Conservation (phyloP, 2,888 invertebrate species). For the Hermaeophaga mercurialis region DNA sequence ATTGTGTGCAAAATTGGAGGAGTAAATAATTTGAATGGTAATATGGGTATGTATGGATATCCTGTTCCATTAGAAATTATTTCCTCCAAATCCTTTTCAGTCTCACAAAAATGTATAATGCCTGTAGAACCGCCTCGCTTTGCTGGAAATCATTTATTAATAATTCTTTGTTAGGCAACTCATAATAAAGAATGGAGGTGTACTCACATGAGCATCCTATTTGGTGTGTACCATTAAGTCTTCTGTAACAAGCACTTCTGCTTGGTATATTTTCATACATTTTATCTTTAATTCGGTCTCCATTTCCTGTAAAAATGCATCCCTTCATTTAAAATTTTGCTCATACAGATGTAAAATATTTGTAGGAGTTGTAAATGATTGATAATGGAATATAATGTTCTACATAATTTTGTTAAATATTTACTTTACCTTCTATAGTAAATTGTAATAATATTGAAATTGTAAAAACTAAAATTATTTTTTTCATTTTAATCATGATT, state of each 20-base stretch:
- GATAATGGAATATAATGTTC: too few relatives aligned
- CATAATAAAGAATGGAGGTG: not conserved
- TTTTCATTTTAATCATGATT: slow-evolving; percentile 18
- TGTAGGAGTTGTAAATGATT: too few relatives aligned
- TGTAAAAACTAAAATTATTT: slow-evolving; percentile 15
- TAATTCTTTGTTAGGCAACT: too few relatives aligned
- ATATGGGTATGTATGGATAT: slow-evolving; percentile 79
- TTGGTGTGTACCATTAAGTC: slow-evolving; percentile 93
- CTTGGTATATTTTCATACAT: slow-evolving; percentile 79
- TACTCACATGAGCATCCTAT: slow-evolving; percentile 91
- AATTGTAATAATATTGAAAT: slow-evolving; percentile 14
- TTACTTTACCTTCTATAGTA: slow-evolving; percentile 13
- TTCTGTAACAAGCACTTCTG: slow-evolving; percentile 80
- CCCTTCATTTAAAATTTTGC: too few relatives aligned
- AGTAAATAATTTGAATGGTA: slow-evolving; percentile 69
- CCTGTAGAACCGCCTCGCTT: slow-evolving; percentile 81
- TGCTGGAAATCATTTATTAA: slow-evolving; percentile 64
- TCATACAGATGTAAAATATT: not conserved
- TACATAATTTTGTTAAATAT: not conserved
- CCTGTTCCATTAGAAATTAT: slow-evolving; percentile 73
- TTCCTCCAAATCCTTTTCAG: slow-evolving; percentile 72
- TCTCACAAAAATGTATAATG: slow-evolving; percentile 75
- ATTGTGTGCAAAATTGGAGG: slow-evolving; percentile 60
- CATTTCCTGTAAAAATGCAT: slow-evolving; percentile 53
- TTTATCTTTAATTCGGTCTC: slow-evolving; percentile 74